Base-by-base conservation (phyloP, 2,888 invertebrate species). In the Meliscaeva auricollis region DNA sequence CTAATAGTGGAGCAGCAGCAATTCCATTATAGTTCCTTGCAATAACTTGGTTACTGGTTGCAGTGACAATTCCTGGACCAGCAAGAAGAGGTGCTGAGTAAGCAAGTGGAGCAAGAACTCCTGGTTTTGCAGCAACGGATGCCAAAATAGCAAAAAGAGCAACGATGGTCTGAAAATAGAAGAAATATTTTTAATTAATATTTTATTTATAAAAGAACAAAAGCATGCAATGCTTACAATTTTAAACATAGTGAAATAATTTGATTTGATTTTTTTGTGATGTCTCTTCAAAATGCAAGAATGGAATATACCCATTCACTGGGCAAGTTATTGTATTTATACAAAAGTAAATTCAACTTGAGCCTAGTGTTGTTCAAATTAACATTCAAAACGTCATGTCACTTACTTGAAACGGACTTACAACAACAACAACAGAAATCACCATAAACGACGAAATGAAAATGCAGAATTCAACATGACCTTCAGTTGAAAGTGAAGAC, bases 1-100 rank as follows among this genome's bases (percentile, higher is more conserved):
- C 93, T 0, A 95, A 94, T 0, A 95, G 94, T 20, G 84, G 81
- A 26, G 85, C 73, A 8, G 85, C 60, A 60, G 78, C 87, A 8
- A 87, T 60, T 56, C 87, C 87, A 77, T 87, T 84, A 46, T 82
- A 87, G 54, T 87, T 87, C 20, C 87, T 80, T 8, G 88, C 82
- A 69, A 88, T 70, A 13, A 88, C 83, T 64, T 87, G 87, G 32
- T 54, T 81, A 41, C 87, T 85, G n/a, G 87, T 72, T 11, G 87
- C 83, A 20, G 87, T 80, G 1, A 87, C 87, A 41, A 87, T 41
- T 52, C 85, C 87, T 38, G 87, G 88, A 48, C 81, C 77, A 32
- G 82, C 84, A 15, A 82, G 15, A 9, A 87, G 54, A 22, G 87
- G 87, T 7, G 87, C 78, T 6, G 87, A 84, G 46, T 80, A 80